phyloP scores from a whole-genome alignment of 1,140 invertebrate species.

The Drosophila tropicalis region DNA sequence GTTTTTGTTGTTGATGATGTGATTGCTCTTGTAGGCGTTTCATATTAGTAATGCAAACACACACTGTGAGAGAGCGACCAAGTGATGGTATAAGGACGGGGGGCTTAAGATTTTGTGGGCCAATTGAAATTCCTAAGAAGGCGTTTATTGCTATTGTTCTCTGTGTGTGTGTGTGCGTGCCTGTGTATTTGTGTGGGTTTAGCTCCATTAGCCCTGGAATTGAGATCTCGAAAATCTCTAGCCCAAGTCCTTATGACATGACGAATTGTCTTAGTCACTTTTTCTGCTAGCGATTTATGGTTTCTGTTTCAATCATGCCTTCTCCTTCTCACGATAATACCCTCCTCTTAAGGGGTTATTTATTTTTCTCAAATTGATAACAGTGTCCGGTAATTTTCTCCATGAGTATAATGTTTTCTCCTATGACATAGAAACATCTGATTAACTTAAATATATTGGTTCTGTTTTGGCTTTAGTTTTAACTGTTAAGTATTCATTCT shows the following conservation, averaged over 20 bases:
- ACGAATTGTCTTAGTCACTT: constrained; percentile 70
- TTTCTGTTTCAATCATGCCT: constrained; percentile 5
- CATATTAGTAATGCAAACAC: constrained; percentile 76
- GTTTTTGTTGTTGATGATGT: constrained; percentile 48
- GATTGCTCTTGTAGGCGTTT: constrained; percentile 60
- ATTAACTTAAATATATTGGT: too few relatives aligned
- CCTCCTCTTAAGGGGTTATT: not conserved
- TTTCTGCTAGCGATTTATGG: constrained; percentile 45
- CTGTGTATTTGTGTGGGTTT: constrained; percentile 1
- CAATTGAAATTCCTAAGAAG: constrained; percentile 75
- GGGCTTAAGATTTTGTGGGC: constrained; percentile 31
- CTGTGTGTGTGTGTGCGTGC: not conserved
- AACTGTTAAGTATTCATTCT: too few relatives aligned
- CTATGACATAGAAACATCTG: too few relatives aligned
- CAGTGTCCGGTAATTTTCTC: too few relatives aligned
- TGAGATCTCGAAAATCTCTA: constrained; percentile 48
- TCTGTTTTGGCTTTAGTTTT: too few relatives aligned
- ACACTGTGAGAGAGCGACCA: constrained; percentile 28
- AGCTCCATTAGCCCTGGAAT: constrained; percentile 66
- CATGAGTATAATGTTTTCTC: too few relatives aligned
- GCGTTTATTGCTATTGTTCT: constrained; percentile 36
- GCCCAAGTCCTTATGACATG: constrained; percentile 61
- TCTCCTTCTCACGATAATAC: not conserved
- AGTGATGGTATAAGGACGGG: not conserved
- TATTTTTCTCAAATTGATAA: not conserved